phyloP scores from a whole-genome alignment of 2,797 vertebrate species.

The Gila robusta region DNA sequence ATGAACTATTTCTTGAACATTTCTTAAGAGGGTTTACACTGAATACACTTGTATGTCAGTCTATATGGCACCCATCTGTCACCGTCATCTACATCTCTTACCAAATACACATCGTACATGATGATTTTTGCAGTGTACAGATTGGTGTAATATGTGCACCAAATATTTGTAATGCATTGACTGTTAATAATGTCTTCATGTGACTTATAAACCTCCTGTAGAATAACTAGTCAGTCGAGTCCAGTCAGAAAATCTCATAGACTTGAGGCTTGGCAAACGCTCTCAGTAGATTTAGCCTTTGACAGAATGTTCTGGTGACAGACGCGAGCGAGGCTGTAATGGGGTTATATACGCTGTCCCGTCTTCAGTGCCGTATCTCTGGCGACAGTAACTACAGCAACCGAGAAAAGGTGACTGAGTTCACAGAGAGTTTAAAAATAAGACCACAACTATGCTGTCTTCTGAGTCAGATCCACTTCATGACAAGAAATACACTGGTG shows the following conservation, averaged over 20 bases:
- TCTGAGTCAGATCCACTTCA: neutral
- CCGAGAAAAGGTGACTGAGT: constrained; percentile 7
- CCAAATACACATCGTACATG: neutral
- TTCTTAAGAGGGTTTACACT: neutral
- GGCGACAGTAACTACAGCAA: constrained; percentile 23
- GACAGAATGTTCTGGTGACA: constrained; percentile 18
- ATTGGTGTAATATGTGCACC: neutral
- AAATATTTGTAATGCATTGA: neutral
- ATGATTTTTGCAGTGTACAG: neutral
- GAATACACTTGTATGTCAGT: neutral
- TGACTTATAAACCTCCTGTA: neutral
- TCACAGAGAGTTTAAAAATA: constrained; percentile 14
- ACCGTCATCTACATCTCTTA: neutral
- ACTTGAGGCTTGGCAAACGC: neutral
- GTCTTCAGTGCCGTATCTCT: neutral
- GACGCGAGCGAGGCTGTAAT: constrained; percentile 1
- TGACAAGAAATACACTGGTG: neutral
- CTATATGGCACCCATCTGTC: neutral
- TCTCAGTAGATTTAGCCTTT: constrained; percentile 5
- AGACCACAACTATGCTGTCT: neutral
- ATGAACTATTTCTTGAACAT: neutral
- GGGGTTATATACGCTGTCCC: constrained; percentile 20
- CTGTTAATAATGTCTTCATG: neutral
- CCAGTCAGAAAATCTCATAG: neutral
- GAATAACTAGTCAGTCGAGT: neutral